Evolutionary conservation across 2,113 vertebrate species (phyloP).

Genomic region (Pelvicachromis taeniatus): DNA sequence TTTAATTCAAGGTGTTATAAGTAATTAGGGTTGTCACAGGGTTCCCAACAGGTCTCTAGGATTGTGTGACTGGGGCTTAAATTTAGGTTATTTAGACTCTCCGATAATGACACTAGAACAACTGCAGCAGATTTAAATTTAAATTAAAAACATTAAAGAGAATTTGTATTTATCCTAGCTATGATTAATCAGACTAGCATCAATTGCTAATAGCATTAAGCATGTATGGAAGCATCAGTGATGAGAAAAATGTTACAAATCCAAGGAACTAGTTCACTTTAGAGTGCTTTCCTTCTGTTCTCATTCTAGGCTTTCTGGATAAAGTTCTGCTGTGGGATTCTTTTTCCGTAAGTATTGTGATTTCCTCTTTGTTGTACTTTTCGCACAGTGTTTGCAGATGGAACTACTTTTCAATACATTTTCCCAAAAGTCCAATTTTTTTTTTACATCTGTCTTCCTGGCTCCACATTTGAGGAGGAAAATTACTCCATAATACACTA

Average conservation of each 20-base stretch:
- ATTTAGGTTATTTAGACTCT: background rate
- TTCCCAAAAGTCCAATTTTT: background rate
- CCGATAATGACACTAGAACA: background rate
- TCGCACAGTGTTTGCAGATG: background rate
- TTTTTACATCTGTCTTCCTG: background rate
- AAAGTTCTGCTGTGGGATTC: background rate
- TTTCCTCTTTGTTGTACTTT: background rate
- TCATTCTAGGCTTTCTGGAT: accelerated
- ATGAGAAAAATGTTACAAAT: background rate
- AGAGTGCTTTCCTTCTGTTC: background rate
- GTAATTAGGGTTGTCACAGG: too few species aligned
- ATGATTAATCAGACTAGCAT: background rate
- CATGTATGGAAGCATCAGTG: accelerated
- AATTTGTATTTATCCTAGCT: background rate
- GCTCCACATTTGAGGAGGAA: background rate
- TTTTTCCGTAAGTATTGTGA: background rate
- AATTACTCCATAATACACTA: background rate
- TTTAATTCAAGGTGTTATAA: background rate
- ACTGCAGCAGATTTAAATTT: background rate
- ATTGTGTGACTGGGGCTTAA: background rate
- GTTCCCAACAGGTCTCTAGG: background rate
- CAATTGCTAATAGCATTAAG: background rate
- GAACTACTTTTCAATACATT: background rate
- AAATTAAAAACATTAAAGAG: background rate
- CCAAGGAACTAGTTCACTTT: background rate